These are phyloP conservation scores for Heteromyza rotundicornis DNA, from an alignment of 2,888 invertebrate genomes.

Conservation along the genomic window DNA sequence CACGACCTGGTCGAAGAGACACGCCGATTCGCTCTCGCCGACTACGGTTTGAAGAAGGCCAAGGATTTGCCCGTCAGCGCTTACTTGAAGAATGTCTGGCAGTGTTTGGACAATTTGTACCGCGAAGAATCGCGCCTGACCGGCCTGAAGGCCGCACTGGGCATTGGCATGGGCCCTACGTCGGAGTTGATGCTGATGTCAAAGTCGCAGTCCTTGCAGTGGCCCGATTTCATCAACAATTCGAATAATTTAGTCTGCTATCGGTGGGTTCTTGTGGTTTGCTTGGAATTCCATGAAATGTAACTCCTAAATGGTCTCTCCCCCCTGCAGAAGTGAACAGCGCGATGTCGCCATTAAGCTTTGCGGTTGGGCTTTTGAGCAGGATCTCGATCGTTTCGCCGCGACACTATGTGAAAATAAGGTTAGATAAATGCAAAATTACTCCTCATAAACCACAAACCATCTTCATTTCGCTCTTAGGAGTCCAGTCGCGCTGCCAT, in stretches of 20 bases:
- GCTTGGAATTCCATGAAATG: no score
- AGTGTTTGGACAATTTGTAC: constrained; percentile 57
- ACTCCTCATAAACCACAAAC: background rate
- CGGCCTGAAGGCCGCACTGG: constrained; percentile 63
- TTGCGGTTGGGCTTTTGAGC: constrained; percentile 90
- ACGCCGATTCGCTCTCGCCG: constrained; percentile 70
- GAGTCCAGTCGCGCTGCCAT: constrained; percentile 86
- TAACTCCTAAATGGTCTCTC: background rate
- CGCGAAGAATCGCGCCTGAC: constrained; percentile 73
- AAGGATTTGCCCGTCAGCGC: constrained; percentile 79
- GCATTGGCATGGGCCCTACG: constrained; percentile 48
- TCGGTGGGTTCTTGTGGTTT: constrained; percentile 47
- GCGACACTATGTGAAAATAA: constrained; percentile 75
- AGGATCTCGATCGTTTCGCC: constrained; percentile 70
- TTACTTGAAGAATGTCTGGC: constrained; percentile 81
- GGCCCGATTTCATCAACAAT: constrained; percentile 61
- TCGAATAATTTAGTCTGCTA: constrained; percentile 54
- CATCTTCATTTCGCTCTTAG: constrained; percentile 45
- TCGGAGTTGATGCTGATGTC: constrained; percentile 54
- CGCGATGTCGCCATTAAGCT: constrained; percentile 81
- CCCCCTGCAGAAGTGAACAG: constrained; percentile 65
- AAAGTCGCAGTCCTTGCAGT: constrained; percentile 54
- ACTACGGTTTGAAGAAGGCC: constrained; percentile 79
- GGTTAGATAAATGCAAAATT: constrained; percentile 30
- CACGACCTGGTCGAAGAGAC: constrained; percentile 63